phyloP scores from a whole-genome alignment of 1,140 invertebrate genomes.

The Saxidomus purpurata region DNA sequence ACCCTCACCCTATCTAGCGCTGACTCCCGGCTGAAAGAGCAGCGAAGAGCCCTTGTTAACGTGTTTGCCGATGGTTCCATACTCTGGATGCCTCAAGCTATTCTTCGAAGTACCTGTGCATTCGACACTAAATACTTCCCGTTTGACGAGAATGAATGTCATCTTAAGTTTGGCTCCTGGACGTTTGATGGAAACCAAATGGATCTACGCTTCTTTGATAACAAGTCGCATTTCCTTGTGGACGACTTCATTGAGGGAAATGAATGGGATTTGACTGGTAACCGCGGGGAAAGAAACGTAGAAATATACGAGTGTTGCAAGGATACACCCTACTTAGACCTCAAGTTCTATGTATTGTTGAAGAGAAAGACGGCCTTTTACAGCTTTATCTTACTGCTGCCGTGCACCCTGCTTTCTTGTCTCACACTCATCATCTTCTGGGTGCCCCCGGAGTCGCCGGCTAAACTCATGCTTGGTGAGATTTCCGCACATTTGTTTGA shows the following conservation, averaged over 20 bases:
- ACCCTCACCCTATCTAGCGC: conserved; percentile 76
- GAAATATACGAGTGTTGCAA: conserved; percentile 85
- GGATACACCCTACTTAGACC: conserved; percentile 84
- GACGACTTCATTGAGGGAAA: conserved; percentile 85
- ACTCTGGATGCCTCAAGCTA: conserved; percentile 98
- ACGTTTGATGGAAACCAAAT: conserved; percentile 85
- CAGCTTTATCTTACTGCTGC: conserved; percentile 86
- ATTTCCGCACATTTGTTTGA: not conserved
- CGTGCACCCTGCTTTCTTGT: conserved; percentile 84
- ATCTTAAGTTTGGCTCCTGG: conserved; percentile 86
- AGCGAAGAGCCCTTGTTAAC: conserved; percentile 83
- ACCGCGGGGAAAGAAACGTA: conserved; percentile 76
- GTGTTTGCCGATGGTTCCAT: conserved; percentile 95
- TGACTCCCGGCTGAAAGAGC: conserved; percentile 84
- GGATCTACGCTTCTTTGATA: conserved; percentile 83
- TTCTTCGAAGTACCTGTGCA: conserved; percentile 98
- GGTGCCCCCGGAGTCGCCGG: conserved; percentile 87
- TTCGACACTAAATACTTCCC: conserved; percentile 89
- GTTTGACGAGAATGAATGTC: conserved; percentile 85
- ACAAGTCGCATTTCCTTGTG: conserved; percentile 77
- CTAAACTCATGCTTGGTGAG: conserved; percentile 86
- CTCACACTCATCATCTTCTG: conserved; percentile 86
- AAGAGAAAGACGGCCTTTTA: conserved; percentile 86
- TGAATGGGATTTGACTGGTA: conserved; percentile 85
- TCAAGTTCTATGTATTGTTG: conserved; percentile 84